Percentiles rank a stretch among this genome's conserved stretches.
phyloP scores from a whole-genome alignment of 2,797 vertebrate genomes.

The Alosa sapidissima region DNA sequence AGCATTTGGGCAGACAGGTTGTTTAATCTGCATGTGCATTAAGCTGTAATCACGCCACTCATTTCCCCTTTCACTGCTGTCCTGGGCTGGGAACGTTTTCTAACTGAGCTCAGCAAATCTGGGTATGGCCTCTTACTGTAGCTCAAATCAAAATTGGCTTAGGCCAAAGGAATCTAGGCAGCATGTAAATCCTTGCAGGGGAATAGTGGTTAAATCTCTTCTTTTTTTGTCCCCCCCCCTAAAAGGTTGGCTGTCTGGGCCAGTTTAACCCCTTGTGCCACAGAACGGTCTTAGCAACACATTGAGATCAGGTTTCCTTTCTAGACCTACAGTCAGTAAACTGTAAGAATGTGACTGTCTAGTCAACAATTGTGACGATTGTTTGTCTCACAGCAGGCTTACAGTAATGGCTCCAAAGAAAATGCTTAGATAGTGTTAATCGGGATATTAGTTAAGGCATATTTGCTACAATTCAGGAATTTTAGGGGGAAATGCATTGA shows the following conservation, averaged over 20 bases:
- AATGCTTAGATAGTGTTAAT: neutral
- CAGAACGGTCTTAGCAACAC: neutral
- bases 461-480: too few species aligned
- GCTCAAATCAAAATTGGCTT: neutral
- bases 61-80: too few species aligned
- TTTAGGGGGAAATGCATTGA: neutral
- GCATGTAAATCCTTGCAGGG: neutral
- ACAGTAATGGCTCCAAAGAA: neutral
- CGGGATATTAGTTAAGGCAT: too few species aligned
- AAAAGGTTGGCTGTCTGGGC: neutral
- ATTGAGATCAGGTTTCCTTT: neutral
- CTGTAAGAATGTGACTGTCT: neutral
- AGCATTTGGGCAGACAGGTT: neutral
- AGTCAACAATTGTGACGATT: neutral
- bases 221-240: neutral
- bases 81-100: neutral
- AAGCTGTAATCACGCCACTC: too few species aligned
- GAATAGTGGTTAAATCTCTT: neutral
- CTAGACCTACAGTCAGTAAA: neutral
- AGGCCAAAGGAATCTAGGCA: neutral
- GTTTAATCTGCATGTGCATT: neutral
- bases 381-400: neutral
- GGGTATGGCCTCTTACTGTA: neutral
- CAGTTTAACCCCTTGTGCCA: neutral
- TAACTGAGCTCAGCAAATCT: neutral